Evolutionary conservation across 2,888 invertebrate species (phyloP), one percentile per base, ranked within the genome.

Genomic region (Heliconius hortense): DNA sequence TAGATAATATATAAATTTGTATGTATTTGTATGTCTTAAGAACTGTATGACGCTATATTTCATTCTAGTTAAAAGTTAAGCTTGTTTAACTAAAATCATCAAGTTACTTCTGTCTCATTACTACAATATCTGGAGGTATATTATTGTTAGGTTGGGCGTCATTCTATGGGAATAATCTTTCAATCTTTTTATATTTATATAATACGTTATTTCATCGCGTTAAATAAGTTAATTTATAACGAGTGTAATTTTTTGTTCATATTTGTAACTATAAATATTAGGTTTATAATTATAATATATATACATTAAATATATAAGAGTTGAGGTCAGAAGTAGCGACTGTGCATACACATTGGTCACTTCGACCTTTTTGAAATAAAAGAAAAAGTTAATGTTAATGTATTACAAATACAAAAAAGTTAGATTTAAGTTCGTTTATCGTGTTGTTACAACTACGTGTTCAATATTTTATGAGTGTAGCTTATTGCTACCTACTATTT

Each of bases 401-500:
- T 56, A 69, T 69, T 69, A 3, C 31, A 69, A 69, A 69, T 69
- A 56, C 69, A 31, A 48, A 69, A 69, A 15, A 31, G 2, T 7
- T 56, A 69, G 69, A 31, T 53, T 13, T 56, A 69, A 56, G 68
- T 21, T 53, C n/a, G 21, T 68, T 68, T 68, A 53, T 53, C 48
- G 48, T 53, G 28, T 68, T 68, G 68, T 31, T 68, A n/a, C 53
- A 68, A 68, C 31, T 31, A 11, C 68, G 28, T 68, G 48, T 68
- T 68, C 28, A n/a, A 68, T 68, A 68, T 68, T 48, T 68, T 68
- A 43, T 43, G 26, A 39, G n/a, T 4, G 24, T 43, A 18, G 4
- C 67, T 7, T 67, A 35, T 1, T 43, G 39, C 24, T 24, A 31
- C 10, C 10, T 35, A 64, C 31, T 63, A 35, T 60, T 60, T 15